Conservation (phyloP, 2,888 invertebrate species). For the Scrobipalpa costella region DNA sequence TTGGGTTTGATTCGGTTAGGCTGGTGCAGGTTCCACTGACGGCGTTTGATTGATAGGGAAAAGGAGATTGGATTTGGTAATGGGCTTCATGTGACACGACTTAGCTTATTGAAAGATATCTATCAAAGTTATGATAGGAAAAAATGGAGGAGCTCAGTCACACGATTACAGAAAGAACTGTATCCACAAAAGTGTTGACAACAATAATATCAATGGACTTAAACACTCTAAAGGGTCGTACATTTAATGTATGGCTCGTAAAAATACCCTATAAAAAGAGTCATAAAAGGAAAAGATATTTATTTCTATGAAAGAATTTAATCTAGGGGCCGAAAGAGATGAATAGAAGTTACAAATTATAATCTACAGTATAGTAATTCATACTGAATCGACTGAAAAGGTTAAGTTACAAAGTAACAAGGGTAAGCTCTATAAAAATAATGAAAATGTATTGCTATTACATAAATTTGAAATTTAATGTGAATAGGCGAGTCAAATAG, state of each 20-base stretch:
- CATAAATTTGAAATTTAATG: not conserved
- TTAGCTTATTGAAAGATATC: slow-evolving; percentile 15
- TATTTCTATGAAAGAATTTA: slow-evolving; percentile 49
- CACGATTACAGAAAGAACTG: slow-evolving; percentile 41
- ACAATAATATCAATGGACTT: no score
- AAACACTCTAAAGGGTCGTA: no score
- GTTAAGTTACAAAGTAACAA: slow-evolving; percentile 1
- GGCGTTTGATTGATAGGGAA: slow-evolving; percentile 27
- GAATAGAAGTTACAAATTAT: not conserved
- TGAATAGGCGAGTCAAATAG: not conserved
- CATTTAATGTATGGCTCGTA: no score
- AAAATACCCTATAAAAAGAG: slow-evolving; percentile 39
- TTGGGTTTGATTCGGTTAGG: slow-evolving; percentile 19
- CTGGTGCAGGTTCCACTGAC: slow-evolving; percentile 25
- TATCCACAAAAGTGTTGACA: slow-evolving; percentile 40
- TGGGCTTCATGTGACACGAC: not conserved
- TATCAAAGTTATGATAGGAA: not conserved
- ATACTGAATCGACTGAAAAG: not conserved
- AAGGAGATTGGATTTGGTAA: slow-evolving; percentile 18
- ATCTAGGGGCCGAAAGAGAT: slow-evolving; percentile 40
- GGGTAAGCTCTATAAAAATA: slow-evolving; percentile 4
- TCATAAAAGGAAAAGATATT: slow-evolving; percentile 52
- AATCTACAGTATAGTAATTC: not conserved
- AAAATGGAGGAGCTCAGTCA: not conserved
- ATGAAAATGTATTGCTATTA: no score